Evolutionary conservation across 2,113 vertebrate genomes (phyloP).

Genomic region (Antigone vipio): DNA sequence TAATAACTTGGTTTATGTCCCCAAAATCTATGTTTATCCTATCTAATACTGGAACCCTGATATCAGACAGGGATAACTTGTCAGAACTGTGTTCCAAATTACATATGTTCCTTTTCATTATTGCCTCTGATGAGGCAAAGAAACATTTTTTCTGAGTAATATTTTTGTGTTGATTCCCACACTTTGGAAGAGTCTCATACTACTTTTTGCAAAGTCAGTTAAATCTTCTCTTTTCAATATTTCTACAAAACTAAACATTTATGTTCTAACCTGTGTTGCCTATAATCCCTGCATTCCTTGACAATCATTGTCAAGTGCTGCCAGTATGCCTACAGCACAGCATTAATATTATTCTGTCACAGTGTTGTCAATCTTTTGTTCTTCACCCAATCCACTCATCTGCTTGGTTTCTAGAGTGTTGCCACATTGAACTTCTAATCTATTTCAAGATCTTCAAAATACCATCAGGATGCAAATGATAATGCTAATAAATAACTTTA

Average conservation of each 20-base stretch:
- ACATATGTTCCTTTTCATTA: background rate
- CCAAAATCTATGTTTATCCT: background rate
- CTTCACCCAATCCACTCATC: background rate
- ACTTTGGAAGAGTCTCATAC: background rate
- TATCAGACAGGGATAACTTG: background rate
- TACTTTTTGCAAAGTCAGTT: background rate
- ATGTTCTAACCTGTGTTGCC: background rate
- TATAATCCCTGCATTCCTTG: background rate
- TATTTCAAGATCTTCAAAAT: background rate
- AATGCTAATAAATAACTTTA: background rate
- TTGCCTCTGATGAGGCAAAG: background rate
- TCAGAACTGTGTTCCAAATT: background rate
- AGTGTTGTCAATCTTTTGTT: background rate
- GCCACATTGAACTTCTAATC: background rate
- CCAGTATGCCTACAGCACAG: background rate
- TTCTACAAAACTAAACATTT: background rate
- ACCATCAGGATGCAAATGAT: background rate
- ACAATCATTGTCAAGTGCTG: background rate
- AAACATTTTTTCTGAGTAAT: background rate
- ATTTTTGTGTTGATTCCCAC: background rate
- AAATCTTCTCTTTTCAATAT: background rate
- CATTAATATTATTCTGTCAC: background rate
- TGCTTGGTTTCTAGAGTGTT: background rate
- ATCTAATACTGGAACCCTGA: background rate
- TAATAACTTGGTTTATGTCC: background rate